phyloP scores from a whole-genome alignment of 2,888 invertebrate genomes.

The Lasioglossum calceatum region DNA sequence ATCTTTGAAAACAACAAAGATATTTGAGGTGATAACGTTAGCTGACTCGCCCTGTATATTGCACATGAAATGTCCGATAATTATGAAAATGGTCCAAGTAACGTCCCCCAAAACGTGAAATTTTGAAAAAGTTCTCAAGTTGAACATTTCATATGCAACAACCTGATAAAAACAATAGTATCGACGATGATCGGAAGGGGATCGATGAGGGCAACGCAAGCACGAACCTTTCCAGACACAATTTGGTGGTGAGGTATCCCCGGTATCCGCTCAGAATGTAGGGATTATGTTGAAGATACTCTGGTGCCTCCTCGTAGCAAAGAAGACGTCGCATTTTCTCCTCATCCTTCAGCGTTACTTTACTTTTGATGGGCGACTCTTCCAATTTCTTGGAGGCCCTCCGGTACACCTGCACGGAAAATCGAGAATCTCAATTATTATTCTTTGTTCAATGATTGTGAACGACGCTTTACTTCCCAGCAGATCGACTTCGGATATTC shows the following conservation, averaged over 20 bases:
- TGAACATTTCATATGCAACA: neutral
- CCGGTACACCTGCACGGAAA: constrained; percentile 25
- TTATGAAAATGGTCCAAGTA: too few species aligned
- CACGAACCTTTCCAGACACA: constrained; percentile 93
- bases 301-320: constrained; percentile 89
- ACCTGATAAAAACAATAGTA: neutral
- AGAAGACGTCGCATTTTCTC: constrained; percentile 81
- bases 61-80: too few species aligned
- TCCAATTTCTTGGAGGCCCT: constrained; percentile 54
- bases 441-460: neutral
- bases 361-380: constrained; percentile 74
- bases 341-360: constrained; percentile 77
- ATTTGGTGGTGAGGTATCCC: constrained; percentile 91
- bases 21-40: too few species aligned
- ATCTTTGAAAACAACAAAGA: too few species aligned
- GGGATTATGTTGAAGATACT: constrained; percentile 94
- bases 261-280: constrained; percentile 94
- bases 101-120: too few species aligned
- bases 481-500: neutral
- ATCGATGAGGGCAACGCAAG: neutral
- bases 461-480: neutral
- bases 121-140: neutral
- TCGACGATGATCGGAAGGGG: neutral
- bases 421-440: neutral
- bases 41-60: too few species aligned